These are phyloP conservation scores for Pollenia amentaria DNA, from an alignment of 2,888 invertebrate genomes.

Conservation along the genomic window DNA sequence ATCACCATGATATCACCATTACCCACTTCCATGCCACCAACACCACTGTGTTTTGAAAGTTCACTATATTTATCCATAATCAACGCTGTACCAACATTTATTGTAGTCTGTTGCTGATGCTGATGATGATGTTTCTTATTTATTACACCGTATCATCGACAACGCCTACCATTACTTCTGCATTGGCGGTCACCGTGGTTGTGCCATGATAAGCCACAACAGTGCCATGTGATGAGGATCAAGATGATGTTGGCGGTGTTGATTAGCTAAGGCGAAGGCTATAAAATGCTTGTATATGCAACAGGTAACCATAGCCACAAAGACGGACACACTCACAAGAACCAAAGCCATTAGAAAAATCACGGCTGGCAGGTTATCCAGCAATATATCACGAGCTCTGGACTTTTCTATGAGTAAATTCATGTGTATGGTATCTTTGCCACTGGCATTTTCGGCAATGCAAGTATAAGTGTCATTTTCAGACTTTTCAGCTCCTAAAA, in stretches of 20 bases:
- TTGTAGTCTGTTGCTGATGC: slow-evolving; percentile 72
- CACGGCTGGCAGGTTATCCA: slow-evolving; percentile 80
- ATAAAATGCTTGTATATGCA: slow-evolving; percentile 81
- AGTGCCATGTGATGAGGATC: slow-evolving; percentile 69
- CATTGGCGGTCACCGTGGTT: slow-evolving; percentile 72
- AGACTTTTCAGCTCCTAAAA: slow-evolving; percentile 87
- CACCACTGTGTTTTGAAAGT: slow-evolving; percentile 72
- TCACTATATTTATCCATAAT: slow-evolving; percentile 73
- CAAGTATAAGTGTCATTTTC: slow-evolving; percentile 92
- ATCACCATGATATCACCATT: slow-evolving; percentile 27
- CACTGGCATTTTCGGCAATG: slow-evolving; percentile 92
- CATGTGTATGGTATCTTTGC: slow-evolving; percentile 90
- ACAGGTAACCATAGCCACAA: slow-evolving; percentile 81
- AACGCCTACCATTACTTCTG: slow-evolving; percentile 74
- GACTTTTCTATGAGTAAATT: slow-evolving; percentile 80
- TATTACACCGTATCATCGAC: slow-evolving; percentile 65
- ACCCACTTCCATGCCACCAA: slow-evolving; percentile 33
- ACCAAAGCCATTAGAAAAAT: slow-evolving; percentile 81
- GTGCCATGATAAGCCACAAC: slow-evolving; percentile 72
- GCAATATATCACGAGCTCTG: slow-evolving; percentile 77
- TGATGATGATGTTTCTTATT: slow-evolving; percentile 68
- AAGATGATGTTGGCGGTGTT: slow-evolving; percentile 78
- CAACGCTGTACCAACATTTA: slow-evolving; percentile 71
- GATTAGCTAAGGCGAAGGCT: slow-evolving; percentile 77
- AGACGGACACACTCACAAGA: slow-evolving; percentile 80